These are phyloP conservation scores for Augochlorella aurata DNA, from an alignment of 2,888 invertebrate species.

Conservation along the genomic window DNA sequence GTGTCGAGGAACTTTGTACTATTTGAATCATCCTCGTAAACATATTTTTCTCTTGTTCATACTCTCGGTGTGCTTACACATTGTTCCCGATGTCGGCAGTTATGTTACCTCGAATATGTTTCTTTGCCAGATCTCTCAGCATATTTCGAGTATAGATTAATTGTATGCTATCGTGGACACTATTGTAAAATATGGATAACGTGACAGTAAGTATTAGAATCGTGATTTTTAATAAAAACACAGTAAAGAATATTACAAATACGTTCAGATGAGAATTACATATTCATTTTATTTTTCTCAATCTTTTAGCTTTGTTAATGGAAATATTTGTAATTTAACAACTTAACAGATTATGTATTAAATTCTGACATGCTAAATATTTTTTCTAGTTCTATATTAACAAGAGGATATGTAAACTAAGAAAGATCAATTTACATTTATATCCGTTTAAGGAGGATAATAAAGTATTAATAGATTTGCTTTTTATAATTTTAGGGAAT, in stretches of 20 bases:
- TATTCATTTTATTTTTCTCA: background rate
- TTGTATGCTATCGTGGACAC: constrained; percentile 29
- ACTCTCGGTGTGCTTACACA: constrained; percentile 11
- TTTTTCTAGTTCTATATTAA: background rate
- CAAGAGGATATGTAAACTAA: background rate
- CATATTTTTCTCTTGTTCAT: constrained; percentile 8
- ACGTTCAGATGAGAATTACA: background rate
- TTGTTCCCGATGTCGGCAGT: constrained; percentile 21
- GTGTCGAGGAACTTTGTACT: constrained; percentile 14
- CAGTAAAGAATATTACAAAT: background rate
- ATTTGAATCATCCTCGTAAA: constrained; percentile 19
- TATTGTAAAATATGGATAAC: constrained; percentile 61
- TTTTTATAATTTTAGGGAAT: constrained; percentile 84
- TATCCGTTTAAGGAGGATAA: background rate
- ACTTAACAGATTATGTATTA: background rate
- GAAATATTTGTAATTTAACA: background rate
- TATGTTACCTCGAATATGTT: constrained; percentile 59
- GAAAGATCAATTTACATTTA: background rate
- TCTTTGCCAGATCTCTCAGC: constrained; percentile 41
- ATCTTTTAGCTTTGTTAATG: background rate
- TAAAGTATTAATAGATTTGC: background rate
- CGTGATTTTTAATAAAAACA: constrained; percentile 3
- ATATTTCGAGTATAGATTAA: constrained; percentile 54
- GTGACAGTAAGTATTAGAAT: constrained; percentile 61
- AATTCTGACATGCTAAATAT: background rate